Conservation (phyloP, 2,797 vertebrate species). For the Leptatherina wallacei region DNA sequence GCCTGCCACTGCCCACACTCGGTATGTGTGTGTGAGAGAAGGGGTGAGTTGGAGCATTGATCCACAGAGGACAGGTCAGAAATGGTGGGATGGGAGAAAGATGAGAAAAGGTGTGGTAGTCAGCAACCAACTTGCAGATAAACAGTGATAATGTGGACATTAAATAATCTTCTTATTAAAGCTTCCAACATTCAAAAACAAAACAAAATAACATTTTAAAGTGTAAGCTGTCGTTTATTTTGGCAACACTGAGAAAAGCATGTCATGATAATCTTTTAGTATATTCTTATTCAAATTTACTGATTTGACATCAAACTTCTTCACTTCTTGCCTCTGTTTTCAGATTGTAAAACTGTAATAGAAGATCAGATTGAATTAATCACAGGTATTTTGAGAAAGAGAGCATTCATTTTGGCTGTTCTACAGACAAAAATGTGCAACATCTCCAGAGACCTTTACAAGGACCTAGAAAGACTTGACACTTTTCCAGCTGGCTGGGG, state of each 20-base stretch:
- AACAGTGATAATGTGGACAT: neutral
- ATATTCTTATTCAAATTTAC: neutral
- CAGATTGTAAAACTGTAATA: neutral
- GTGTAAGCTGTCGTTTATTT: neutral
- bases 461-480: neutral
- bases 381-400: neutral
- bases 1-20: constrained; percentile 28
- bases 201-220: neutral
- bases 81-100: constrained; percentile 25
- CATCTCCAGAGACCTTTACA: neutral
- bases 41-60: constrained; percentile 47
- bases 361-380: neutral
- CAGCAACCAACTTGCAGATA: constrained; percentile 10
- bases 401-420: neutral
- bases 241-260: no score
- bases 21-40: constrained; percentile 9
- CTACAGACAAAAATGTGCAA: neutral
- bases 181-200: neutral
- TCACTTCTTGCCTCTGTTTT: neutral
- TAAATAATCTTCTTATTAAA: neutral
- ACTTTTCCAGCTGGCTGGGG: no score
- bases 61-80: constrained; percentile 52
- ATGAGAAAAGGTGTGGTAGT: constrained; percentile 23
- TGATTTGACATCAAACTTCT: neutral
- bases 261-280: neutral